phyloP scores from a whole-genome alignment of 2,113 vertebrate species.

The Podarcis muralis region DNA sequence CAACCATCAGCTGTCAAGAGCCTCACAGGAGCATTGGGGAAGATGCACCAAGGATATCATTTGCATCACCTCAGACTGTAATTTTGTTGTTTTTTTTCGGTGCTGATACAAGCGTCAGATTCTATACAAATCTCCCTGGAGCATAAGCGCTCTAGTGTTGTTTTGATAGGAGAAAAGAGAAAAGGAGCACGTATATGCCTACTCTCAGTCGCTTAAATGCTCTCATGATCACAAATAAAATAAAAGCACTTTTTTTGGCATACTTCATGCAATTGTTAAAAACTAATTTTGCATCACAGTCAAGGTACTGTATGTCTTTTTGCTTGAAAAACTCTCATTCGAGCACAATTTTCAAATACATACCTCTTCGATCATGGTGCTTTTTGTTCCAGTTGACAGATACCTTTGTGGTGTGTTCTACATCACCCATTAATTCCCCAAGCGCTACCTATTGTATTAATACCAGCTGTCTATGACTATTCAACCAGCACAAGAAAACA shows the following conservation, averaged over 20 bases:
- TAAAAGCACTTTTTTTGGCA: constrained; percentile 83
- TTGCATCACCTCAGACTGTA: constrained; percentile 95
- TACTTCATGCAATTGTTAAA: constrained; percentile 81
- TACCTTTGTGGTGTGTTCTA: constrained; percentile 83
- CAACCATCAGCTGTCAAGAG: constrained; percentile 99
- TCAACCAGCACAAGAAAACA: constrained; percentile 85
- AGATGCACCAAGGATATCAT: constrained; percentile 95
- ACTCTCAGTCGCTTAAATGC: constrained; percentile 82
- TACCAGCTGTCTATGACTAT: constrained; percentile 89
- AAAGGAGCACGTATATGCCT: constrained; percentile 84
- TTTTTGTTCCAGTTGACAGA: constrained; percentile 82
- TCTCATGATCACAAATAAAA: constrained; percentile 88
- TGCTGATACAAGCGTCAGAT: constrained; percentile 88
- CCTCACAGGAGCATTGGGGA: constrained; percentile 88
- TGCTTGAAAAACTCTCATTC: constrained; percentile 75
- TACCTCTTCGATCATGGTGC: constrained; percentile 77
- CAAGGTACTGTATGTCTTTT: constrained; percentile 81
- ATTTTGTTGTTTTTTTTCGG: constrained; percentile 89
- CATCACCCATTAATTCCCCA: constrained; percentile 86
- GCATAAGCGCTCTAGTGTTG: constrained; percentile 87
- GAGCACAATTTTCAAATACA: constrained; percentile 82
- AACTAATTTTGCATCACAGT: constrained; percentile 80
- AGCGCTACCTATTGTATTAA: constrained; percentile 87
- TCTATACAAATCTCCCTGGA: constrained; percentile 90
- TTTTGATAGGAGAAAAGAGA: constrained; percentile 91